Conservation (phyloP, 2,113 vertebrate genomes). For the Illadopsis cleaveri region DNA sequence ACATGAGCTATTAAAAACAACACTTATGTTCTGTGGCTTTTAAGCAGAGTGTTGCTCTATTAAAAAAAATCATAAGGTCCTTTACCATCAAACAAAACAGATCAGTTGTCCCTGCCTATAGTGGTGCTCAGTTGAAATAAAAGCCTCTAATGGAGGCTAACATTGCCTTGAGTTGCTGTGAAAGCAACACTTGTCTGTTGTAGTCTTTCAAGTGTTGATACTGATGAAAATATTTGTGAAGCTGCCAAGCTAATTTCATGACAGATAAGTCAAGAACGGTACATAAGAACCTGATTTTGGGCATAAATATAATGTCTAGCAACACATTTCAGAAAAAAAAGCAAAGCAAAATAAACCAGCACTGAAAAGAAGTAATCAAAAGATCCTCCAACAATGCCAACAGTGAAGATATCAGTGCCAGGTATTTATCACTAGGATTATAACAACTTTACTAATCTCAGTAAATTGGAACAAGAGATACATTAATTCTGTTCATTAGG, state of each 20-base stretch:
- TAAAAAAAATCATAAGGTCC: not conserved
- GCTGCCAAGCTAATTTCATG: slow-evolving; percentile 6
- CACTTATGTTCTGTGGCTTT: not conserved
- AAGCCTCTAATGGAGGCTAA: not conserved
- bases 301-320: not conserved
- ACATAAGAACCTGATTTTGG: not conserved
- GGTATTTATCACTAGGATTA: not conserved
- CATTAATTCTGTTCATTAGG: slow-evolving; percentile 51
- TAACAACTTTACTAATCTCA: slow-evolving; percentile 49
- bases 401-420: not conserved
- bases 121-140: not conserved
- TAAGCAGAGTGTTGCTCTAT: not conserved
- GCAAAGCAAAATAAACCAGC: not conserved
- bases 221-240: not conserved
- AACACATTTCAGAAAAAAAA: not conserved
- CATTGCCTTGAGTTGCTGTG: slow-evolving; percentile 11
- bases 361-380: not conserved
- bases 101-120: not conserved
- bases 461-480: slow-evolving; percentile 4
- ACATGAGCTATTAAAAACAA: not conserved
- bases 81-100: not conserved
- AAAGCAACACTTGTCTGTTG: not conserved
- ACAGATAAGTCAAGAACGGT: not conserved
- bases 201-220: not conserved
- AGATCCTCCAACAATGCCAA: not conserved